Evolutionary conservation across 2,888 invertebrate species (phyloP).

Genomic region (Catonia carolina): DNA sequence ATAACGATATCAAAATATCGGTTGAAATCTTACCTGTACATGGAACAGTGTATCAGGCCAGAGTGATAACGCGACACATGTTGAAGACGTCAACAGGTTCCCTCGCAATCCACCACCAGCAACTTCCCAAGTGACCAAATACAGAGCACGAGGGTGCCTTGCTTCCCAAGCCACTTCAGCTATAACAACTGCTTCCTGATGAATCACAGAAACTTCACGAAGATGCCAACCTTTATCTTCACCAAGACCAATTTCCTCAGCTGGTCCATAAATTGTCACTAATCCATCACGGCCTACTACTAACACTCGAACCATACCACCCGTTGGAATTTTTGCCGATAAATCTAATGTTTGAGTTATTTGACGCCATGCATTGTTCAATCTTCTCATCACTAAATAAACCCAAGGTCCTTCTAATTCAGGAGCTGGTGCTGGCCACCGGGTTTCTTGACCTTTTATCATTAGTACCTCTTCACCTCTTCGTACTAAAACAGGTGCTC

Average conservation of each 20-base stretch:
- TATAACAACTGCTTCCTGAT: conserved; percentile 57
- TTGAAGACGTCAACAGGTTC: conserved; percentile 72
- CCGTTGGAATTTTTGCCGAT: conserved; percentile 54
- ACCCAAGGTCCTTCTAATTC: conserved; percentile 42
- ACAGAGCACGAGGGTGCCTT: conserved; percentile 41
- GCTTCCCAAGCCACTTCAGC: conserved; percentile 69
- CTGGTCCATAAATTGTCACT: conserved; percentile 63
- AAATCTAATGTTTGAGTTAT: conserved; percentile 54
- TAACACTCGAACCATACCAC: conserved; percentile 58
- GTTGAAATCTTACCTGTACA: conserved; percentile 61
- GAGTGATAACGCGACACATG: conserved; percentile 67
- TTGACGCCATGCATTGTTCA: conserved; percentile 39
- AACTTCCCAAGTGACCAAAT: conserved; percentile 77
- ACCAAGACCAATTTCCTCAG: conserved; percentile 31
- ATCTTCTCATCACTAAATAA: conserved; percentile 62
- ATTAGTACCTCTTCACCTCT: conserved; percentile 62
- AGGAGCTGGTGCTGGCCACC: conserved; percentile 54
- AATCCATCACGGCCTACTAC: conserved; percentile 64
- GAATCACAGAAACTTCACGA: conserved; percentile 61
- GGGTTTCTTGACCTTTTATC: conserved; percentile 55
- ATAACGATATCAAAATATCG: no score
- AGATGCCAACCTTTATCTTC: conserved; percentile 50
- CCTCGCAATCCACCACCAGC: conserved; percentile 74
- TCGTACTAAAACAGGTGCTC: conserved; percentile 62
- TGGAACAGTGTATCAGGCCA: conserved; percentile 76